phyloP scores from a whole-genome alignment of 2,113 vertebrate species.

The Tapirus terrestris region DNA sequence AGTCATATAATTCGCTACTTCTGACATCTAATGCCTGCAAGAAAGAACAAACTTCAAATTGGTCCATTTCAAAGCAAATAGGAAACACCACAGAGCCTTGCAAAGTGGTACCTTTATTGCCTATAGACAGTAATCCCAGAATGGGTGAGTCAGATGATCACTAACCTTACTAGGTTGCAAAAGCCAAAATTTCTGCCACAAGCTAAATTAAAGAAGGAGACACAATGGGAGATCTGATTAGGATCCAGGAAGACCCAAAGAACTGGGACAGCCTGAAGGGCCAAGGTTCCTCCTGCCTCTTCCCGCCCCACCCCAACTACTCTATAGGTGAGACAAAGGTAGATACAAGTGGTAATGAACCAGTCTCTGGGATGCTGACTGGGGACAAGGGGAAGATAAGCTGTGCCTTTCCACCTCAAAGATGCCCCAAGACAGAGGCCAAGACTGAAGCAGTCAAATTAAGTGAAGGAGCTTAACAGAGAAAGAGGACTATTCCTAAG shows the following conservation, averaged over 20 bases:
- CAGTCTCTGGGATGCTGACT: not conserved
- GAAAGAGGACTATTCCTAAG: not conserved
- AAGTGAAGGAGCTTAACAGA: not conserved
- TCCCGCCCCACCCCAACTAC: not conserved
- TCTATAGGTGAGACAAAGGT: not conserved
- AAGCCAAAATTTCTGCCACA: not conserved
- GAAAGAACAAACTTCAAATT: conserved; percentile 27
- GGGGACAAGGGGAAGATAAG: not conserved
- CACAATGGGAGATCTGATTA: not conserved
- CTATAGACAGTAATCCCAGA: not conserved
- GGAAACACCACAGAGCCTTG: not conserved
- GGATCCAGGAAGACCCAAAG: not conserved
- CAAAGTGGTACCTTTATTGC: not conserved
- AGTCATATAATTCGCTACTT: not conserved
- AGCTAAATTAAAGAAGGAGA: not conserved
- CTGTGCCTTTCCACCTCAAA: not conserved
- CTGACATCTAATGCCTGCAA: not conserved
- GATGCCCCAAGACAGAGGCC: not conserved
- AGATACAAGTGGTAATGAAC: not conserved
- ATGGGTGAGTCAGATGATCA: not conserved
- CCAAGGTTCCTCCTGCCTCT: not conserved
- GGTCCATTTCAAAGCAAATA: not conserved
- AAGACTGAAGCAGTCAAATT: not conserved
- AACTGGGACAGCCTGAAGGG: not conserved
- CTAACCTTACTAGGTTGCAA: not conserved